Conservation (phyloP, 2,888 invertebrate species). For the Machimus rusticus region DNA sequence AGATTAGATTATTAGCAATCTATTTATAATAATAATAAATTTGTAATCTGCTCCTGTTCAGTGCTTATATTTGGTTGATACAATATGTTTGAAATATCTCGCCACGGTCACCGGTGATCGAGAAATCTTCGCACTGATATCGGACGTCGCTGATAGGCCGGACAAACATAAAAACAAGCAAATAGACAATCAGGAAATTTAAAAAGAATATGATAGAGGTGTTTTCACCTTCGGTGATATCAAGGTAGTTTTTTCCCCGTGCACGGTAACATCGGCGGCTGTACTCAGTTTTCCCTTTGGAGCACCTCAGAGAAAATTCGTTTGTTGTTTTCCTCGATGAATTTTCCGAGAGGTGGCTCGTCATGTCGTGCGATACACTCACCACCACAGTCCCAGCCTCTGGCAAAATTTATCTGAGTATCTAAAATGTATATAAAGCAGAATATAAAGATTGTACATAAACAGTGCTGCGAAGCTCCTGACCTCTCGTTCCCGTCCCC, state of each 20-base stretch:
- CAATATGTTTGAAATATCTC: background rate
- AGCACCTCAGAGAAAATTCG: background rate
- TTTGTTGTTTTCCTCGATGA: background rate
- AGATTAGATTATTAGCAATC: background rate
- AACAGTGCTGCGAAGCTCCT: background rate
- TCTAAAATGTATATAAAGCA: background rate
- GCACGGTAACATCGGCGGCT: background rate
- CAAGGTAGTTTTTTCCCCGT: background rate
- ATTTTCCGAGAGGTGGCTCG: background rate
- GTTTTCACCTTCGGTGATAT: background rate
- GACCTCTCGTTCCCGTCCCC: background rate
- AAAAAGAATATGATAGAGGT: background rate
- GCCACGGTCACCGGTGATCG: background rate
- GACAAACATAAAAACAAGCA: background rate
- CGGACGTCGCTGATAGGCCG: background rate
- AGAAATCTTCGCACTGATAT: background rate
- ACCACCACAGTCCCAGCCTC: background rate
- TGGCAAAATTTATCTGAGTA: background rate
- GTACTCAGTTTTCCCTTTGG: background rate
- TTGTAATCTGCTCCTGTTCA: background rate
- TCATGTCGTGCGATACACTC: background rate
- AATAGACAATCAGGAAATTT: background rate
- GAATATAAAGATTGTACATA: background rate
- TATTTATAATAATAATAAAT: background rate
- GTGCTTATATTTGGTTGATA: background rate